These are phyloP conservation scores for Spinus olivaceus DNA, from an alignment of 2,797 vertebrate genomes.

Conservation along the genomic window DNA sequence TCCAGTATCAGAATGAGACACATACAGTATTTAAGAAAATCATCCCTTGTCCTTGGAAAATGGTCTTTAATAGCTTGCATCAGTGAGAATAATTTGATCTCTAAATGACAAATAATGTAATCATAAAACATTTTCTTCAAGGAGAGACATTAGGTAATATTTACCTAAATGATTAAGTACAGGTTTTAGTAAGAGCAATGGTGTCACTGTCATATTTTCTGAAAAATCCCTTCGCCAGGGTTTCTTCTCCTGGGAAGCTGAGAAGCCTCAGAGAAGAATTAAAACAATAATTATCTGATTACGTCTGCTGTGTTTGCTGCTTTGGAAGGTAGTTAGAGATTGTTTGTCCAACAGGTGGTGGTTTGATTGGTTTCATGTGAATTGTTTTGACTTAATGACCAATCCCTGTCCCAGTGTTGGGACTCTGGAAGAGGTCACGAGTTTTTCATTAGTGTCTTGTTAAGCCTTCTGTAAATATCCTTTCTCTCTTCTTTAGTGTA, in stretches of 20 bases:
- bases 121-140: slow-evolving; percentile 12
- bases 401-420: neutral
- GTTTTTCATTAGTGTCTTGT: neutral
- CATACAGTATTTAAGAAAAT: slow-evolving; percentile 29
- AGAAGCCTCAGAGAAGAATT: neutral
- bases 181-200: neutral
- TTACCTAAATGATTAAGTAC: neutral
- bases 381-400: neutral
- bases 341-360: neutral
- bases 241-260: neutral
- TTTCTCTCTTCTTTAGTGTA: neutral
- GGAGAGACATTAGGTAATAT: neutral
- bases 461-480: neutral
- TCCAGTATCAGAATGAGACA: neutral
- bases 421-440: neutral
- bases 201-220: neutral
- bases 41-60: slow-evolving; percentile 61
- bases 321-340: neutral
- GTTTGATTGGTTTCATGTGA: neutral
- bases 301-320: neutral
- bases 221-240: neutral
- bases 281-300: neutral
- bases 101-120: slow-evolving; percentile 54
- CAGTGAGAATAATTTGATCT: slow-evolving; percentile 69
- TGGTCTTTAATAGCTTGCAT: slow-evolving; percentile 44